Evolutionary conservation across 2,888 invertebrate genomes (phyloP), one percentile per base, ranked within the genome.

Genomic region (Proisotoma minuta): DNA sequence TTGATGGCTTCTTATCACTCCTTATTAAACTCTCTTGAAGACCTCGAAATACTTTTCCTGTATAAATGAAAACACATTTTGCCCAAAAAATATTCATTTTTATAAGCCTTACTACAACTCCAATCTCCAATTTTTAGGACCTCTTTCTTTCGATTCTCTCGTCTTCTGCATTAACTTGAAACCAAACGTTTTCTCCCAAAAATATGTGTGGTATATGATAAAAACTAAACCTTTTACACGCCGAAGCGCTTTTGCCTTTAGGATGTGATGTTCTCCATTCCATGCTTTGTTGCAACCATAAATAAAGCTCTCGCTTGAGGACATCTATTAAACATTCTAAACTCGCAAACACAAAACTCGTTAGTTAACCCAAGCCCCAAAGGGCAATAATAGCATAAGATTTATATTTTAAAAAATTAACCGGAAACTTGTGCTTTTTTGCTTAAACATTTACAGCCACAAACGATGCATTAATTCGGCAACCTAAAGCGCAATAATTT

Each of bases 201-300:
- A 43, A 43, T 43, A 18, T 43, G 4, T 18, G 34, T 34, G 20
- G 15, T 43, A 43, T 43, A 4, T 43, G 18, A n/a, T n/a, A n/a
- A n/a, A n/a, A 43, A 43, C 43, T 43, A 43, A 43, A 43, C 43
- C 43, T 43, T n/a, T n/a, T 43, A 43, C 43, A 43, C 5, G 4
- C 18, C 43, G 5, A 20, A 15, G 34, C 34, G 34, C 34, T 43
- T n/a, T n/a, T n/a, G n/a, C n/a, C n/a, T n/a, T n/a, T n/a, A n/a
- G n/a, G n/a, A n/a, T n/a, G n/a, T n/a, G n/a, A n/a, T n/a, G n/a
- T n/a, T n/a, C n/a, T n/a, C n/a, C n/a, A n/a, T n/a, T n/a, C n/a
- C n/a, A n/a, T n/a, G n/a, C n/a, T n/a, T n/a, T n/a, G n/a, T n/a
- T n/a, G n/a, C n/a, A n/a, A n/a, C n/a, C n/a, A n/a, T n/a, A n/a